phyloP scores from a whole-genome alignment of 2,113 vertebrate species.

The Xenus cinereus region DNA sequence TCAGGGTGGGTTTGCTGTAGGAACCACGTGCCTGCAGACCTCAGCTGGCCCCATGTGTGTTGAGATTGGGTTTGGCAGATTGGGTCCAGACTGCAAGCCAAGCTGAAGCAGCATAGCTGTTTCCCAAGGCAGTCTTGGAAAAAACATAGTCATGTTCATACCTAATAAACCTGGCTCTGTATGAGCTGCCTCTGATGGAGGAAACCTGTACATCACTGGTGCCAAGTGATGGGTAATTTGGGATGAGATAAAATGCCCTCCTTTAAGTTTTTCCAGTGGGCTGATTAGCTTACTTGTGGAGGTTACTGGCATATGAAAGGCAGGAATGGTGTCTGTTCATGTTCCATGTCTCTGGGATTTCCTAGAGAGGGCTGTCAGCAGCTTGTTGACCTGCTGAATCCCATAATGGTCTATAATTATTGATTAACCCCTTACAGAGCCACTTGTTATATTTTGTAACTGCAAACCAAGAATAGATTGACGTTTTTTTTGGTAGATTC shows the following conservation, averaged over 20 bases:
- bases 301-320: background rate
- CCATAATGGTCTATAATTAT: background rate
- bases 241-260: background rate
- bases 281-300: background rate
- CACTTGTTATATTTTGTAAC: background rate
- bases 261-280: background rate
- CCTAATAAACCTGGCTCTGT: background rate
- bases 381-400: background rate
- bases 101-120: background rate
- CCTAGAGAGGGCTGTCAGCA: background rate
- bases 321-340: background rate
- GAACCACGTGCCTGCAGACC: background rate
- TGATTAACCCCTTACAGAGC: background rate
- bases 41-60: rapidly evolving
- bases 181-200: background rate
- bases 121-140: background rate
- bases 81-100: background rate
- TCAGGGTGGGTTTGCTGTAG: background rate
- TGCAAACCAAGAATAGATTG: background rate
- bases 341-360: background rate
- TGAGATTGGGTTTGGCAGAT: background rate
- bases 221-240: background rate
- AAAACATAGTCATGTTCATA: background rate
- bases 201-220: background rate
- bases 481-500: background rate